Evolutionary conservation across 2,888 invertebrate species (phyloP).

Genomic region (Uloborus plumipes): DNA sequence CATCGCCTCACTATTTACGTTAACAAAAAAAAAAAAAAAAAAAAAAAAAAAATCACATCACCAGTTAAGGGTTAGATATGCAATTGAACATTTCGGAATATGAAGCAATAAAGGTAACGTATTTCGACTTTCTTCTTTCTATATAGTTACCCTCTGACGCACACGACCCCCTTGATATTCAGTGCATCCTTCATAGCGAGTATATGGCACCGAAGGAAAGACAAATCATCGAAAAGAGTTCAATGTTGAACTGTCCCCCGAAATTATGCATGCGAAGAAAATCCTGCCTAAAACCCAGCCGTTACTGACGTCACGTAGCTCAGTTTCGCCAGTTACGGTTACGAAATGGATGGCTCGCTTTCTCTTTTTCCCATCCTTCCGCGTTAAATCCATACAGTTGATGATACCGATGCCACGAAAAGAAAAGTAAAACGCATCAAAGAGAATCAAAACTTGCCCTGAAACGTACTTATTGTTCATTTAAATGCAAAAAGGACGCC

Average conservation of each 20-base stretch:
- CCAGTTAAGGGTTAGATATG: no score
- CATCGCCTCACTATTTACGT: no score
- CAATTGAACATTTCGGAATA: no score
- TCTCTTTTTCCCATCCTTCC: conserved; percentile 8
- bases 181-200: no score
- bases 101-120: no score
- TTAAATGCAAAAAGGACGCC: conserved; percentile 52
- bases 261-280: conserved; percentile 26
- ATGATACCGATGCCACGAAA: conserved; percentile 38
- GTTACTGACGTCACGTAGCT: conserved; percentile 38
- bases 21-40: no score
- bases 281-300: conserved; percentile 36
- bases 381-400: conserved; percentile 40
- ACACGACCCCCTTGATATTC: no score
- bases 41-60: no score
- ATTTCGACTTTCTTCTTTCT: no score
- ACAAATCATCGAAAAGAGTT: no score
- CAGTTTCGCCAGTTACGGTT: conserved; percentile 43
- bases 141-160: no score
- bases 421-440: conserved; percentile 35
- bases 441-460: conserved; percentile 40
- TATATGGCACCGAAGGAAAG: no score
- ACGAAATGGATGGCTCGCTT: conserved; percentile 44
- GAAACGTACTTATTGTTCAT: conserved; percentile 42
- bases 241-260: conserved; percentile 21